phyloP scores from a whole-genome alignment of 2,797 vertebrate genomes.

The Falco biarmicus region DNA sequence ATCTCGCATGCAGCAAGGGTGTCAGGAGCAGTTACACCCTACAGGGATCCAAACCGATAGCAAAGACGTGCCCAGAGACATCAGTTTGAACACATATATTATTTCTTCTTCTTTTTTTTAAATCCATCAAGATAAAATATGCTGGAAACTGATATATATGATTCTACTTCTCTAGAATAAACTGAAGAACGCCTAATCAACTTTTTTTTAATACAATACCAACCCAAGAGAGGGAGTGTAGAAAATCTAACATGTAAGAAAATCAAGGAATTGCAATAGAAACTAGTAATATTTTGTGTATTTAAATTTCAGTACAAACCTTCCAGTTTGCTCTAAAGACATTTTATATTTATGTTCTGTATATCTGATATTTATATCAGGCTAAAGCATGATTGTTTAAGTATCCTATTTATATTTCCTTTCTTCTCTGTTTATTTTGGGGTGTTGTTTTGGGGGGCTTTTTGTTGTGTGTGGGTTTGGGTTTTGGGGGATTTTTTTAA shows the following conservation, averaged over 20 bases:
- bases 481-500: background rate
- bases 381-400: background rate
- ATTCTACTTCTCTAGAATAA: background rate
- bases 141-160: background rate
- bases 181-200: background rate
- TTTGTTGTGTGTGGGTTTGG: too few relatives aligned
- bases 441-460: too few relatives aligned
- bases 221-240: background rate
- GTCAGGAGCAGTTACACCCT: background rate
- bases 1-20: background rate
- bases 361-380: background rate
- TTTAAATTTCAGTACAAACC: background rate
- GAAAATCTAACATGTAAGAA: background rate
- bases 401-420: background rate
- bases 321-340: background rate
- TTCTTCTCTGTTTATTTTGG: background rate
- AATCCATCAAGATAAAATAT: background rate
- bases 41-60: background rate
- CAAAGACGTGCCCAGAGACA: background rate
- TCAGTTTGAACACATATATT: fast-evolving
- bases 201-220: background rate
- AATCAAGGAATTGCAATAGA: background rate
- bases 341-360: background rate
- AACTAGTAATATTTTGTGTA: background rate
- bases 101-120: background rate